phyloP scores from a whole-genome alignment of 1,140 invertebrate species.

The Nebria ingens region DNA sequence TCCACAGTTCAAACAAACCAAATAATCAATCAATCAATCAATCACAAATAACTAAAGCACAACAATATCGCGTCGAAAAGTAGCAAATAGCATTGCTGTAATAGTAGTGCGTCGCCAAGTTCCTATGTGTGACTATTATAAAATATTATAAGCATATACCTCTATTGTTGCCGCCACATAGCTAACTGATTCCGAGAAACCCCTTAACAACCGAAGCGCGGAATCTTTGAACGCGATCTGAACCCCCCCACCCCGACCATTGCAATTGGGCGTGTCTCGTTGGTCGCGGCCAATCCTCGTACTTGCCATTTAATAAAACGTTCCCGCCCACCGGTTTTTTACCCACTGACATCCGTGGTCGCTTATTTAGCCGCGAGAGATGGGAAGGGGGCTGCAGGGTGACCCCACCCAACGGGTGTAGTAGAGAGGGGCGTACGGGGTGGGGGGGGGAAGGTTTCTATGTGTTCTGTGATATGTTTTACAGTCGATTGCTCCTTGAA shows the following conservation, averaged over 20 bases:
- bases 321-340: constrained; percentile 22
- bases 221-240: neutral
- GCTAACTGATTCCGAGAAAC: constrained; percentile 32
- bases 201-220: neutral
- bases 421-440: neutral
- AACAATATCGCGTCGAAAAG: too few species aligned
- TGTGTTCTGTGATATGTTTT: constrained; percentile 7
- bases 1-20: constrained; percentile 2
- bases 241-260: constrained; percentile 4
- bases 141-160: constrained; percentile 18
- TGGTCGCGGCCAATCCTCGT: constrained; percentile 22
- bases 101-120: too few species aligned
- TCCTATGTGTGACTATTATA: too few species aligned
- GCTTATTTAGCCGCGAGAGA: neutral
- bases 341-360: constrained; percentile 4
- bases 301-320: constrained; percentile 27
- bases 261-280: constrained; percentile 10
- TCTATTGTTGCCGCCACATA: constrained; percentile 33
- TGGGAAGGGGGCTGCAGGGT: too few species aligned
- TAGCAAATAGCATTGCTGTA: too few species aligned
- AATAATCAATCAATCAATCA: constrained; percentile 12
- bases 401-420: neutral
- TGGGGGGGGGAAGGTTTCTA: neutral
- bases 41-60: constrained; percentile 10
- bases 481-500: constrained; percentile 9